Evolutionary conservation across 2,797 vertebrate species (phyloP), one percentile per base, ranked within the genome.

Genomic region (Silurus aristotelis): DNA sequence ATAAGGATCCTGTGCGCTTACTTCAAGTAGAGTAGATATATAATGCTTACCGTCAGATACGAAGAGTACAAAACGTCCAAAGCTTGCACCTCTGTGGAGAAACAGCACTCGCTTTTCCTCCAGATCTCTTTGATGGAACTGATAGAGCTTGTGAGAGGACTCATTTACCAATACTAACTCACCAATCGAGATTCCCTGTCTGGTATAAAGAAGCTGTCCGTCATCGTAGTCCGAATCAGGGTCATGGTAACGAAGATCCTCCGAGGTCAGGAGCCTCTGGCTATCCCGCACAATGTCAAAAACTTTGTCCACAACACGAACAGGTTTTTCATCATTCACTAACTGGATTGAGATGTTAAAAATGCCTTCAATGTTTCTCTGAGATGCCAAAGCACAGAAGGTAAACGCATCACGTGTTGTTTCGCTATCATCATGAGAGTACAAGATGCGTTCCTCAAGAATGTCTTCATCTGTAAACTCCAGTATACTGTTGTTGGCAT

Each of bases 21-120:
- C 96, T 92, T 98, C 96, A 3, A 97, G 87, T 52, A 99, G 88
- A 0, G 94, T 93, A 31, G 96, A 96, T 0, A 94, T 95, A 81
- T 96, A 96, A 89, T 98, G 96, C 88, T 97, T 96, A 5, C 96
- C 96, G 87, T 98, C 97, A 0, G 96, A 95, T 55, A 98, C 93
- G 2, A 99, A 97, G 64, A 99, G 92, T 66, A 99, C 95, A 85
- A 98, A 98, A 77, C 92, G 93, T 0, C 96, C 96, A 46, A 90
- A 96, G 91, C 95, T 96, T 55, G 93, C 94, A 6, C 97, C 96
- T 17, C 0, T 90, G 89, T 98, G 96, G 83, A 95, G 83, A 89
- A 97, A 99, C 20, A 98, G 91, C 63, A 99, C 95, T 19, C 87
- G 94, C n/a, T 95, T 96, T 91, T 97, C 93, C 77, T 92, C 89